phyloP scores from a whole-genome alignment of 2,113 vertebrate genomes.

The Alethe castanea region DNA sequence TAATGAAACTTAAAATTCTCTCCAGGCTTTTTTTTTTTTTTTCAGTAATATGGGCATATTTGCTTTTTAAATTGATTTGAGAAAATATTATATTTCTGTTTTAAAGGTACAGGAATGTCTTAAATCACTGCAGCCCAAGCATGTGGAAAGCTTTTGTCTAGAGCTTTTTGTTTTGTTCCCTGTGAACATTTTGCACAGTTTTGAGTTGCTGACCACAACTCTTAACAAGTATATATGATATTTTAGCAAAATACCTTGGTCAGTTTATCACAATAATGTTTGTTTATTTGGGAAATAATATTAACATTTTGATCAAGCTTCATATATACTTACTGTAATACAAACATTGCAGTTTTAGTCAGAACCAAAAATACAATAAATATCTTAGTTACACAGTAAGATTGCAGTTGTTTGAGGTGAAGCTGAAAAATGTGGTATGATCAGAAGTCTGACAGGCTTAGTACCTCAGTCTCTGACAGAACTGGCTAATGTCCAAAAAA shows the following conservation, averaged over 20 bases:
- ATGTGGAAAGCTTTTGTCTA: background rate
- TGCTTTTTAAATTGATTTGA: background rate
- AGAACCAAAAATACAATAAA: background rate
- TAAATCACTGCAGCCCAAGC: background rate
- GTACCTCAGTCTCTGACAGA: background rate
- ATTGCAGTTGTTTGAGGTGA: background rate
- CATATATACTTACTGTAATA: background rate
- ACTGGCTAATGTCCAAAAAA: background rate
- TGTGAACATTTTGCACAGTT: background rate
- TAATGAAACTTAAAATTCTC: background rate
- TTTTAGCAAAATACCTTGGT: background rate
- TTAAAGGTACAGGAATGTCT: background rate
- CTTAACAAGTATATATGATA: background rate
- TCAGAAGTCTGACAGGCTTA: background rate
- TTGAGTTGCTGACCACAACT: background rate
- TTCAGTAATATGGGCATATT: accelerated
- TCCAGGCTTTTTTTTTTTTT: background rate
- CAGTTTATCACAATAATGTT: background rate
- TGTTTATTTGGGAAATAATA: background rate
- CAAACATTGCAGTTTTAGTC: background rate
- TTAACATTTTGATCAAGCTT: background rate
- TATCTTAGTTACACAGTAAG: background rate
- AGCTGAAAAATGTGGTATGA: background rate
- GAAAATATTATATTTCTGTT: background rate
- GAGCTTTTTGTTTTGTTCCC: background rate